Percentiles rank a stretch among this genome's conserved stretches.
Evolutionary conservation across 2,113 vertebrate genomes (phyloP).

Genomic region (Ictidomys tridecemlineatus): DNA sequence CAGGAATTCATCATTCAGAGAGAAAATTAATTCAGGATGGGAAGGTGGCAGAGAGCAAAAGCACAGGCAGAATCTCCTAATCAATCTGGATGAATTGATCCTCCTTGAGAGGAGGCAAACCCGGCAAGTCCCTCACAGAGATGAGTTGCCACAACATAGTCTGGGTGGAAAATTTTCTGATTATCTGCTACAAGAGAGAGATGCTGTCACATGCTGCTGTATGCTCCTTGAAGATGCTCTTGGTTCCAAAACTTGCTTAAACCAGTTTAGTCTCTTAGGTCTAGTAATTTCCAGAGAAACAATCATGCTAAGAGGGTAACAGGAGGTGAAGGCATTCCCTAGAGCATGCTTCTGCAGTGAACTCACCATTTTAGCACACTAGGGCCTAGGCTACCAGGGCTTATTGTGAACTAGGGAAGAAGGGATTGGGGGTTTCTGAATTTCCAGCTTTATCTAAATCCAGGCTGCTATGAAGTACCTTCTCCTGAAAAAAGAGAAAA

Average conservation of each 20-base stretch:
- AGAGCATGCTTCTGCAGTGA: neutral
- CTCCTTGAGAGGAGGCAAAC: neutral
- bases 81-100: neutral
- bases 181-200: neutral
- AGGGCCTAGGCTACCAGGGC: neutral
- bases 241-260: constrained; percentile 26
- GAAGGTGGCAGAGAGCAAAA: constrained; percentile 34
- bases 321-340: neutral
- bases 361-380: neutral
- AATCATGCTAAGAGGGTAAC: neutral
- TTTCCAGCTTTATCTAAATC: neutral
- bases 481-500: constrained; percentile 35
- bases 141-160: neutral
- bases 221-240: neutral
- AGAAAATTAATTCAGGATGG: constrained; percentile 70
- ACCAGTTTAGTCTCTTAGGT: neutral
- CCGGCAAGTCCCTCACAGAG: neutral
- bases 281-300: constrained; percentile 30
- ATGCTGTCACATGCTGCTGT: neutral
- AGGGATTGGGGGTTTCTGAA: neutral
- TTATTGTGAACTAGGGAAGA: neutral
- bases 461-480: neutral
- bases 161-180: neutral
- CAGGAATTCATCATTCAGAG: constrained; percentile 65
- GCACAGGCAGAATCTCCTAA: constrained; percentile 21